Evolutionary conservation across 2,888 invertebrate species (phyloP), one percentile per base, ranked within the genome.

Genomic region (Leptinotarsa rubiginosa): DNA sequence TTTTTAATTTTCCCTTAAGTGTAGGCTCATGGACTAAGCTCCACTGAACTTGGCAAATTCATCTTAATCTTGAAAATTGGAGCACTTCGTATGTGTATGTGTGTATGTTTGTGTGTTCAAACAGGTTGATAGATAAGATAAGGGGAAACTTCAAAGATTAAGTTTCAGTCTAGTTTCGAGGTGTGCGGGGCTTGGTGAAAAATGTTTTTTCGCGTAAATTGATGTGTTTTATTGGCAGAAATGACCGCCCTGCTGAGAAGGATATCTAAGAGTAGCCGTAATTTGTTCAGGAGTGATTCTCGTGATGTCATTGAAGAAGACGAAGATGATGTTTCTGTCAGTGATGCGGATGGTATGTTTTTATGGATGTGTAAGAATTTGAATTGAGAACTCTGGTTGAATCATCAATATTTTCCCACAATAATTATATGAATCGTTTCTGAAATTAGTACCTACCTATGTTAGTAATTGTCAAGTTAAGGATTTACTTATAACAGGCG

Each of bases 231-330:
- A 15, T 50, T 12, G 18, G 5, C 16, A 16, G 54, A 70, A 64
- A 83, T 83, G 81, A 78, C 81, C 1, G 49, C 75, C 12, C 69
- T 83, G 18, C 65, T 83, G 13, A 73, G 83, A 59, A 79, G 78
- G 65, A 65, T 83, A 25, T 83, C 83, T 10, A 71, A 79, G 47
- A 81, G 81, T 72, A 76, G 76, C 49, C 80, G 66, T 65, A 77
- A 80, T 68, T 71, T 82, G 25, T 69, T 73, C 59, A 77, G 79
- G 47, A 73, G 73, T 12, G 74, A 71, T 15, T 80, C 80, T 3
- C 74, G 56, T 49, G 81, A 81, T n/a, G 76, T 68, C n/a, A 77
- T 82, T 70, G 76, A 72, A 4, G 75, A 73, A 68, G 77, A 73
- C n/a, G 73, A 73, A n/a, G 73, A 69, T 12, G 74, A 54, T 41